phyloP scores from a whole-genome alignment of 2,113 vertebrate species.

The Cyphomyrus discorhynchus region DNA sequence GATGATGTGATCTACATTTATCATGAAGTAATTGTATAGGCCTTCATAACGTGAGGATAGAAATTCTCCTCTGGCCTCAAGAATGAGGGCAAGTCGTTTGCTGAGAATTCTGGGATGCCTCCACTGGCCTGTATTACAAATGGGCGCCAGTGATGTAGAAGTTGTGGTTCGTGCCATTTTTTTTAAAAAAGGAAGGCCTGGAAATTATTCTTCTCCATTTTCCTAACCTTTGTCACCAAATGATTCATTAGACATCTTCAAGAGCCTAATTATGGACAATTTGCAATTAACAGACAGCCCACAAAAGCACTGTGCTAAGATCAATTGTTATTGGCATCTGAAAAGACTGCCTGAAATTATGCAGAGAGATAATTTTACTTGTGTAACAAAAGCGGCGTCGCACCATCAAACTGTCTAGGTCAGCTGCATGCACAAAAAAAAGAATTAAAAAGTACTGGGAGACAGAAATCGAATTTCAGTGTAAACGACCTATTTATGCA shows the following conservation, averaged over 20 bases:
- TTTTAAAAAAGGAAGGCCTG: not conserved
- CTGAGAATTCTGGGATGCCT: not conserved
- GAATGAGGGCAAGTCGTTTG: not conserved
- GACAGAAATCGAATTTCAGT: not conserved
- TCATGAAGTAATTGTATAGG: not conserved
- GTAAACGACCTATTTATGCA: not conserved
- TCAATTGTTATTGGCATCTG: constrained; percentile 5
- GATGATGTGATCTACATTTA: not conserved
- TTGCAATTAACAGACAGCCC: not conserved
- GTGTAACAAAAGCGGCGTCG: not conserved
- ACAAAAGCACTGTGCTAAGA: not conserved
- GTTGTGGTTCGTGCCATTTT: not conserved
- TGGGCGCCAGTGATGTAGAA: not conserved
- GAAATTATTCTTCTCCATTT: not conserved
- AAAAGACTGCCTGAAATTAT: not conserved
- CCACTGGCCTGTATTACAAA: not conserved
- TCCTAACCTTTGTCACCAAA: not conserved
- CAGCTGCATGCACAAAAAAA: not conserved
- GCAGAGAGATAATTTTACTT: not conserved
- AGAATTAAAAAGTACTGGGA: not conserved
- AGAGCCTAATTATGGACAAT: constrained; percentile 1
- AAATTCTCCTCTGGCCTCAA: not conserved
- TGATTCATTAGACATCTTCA: constrained; percentile 4
- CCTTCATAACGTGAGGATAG: not conserved
- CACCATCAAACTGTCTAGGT: not conserved